These are phyloP conservation scores for Stichopus horrens DNA, from an alignment of 53 echinoderm and acorn worm genomes.

Conservation along the genomic window DNA sequence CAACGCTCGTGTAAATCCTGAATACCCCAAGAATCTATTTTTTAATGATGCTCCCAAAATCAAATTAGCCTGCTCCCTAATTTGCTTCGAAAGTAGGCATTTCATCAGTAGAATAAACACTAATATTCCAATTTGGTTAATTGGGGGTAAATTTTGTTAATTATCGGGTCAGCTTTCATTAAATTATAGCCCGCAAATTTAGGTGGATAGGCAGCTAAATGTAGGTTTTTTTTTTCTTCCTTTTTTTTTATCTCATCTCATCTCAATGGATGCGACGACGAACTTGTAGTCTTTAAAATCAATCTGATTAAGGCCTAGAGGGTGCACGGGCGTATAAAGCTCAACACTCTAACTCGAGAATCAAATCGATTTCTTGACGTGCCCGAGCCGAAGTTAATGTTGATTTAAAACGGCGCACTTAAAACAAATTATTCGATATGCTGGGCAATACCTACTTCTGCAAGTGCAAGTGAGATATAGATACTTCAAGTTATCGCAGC, in stretches of 20 bases:
- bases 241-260: neutral
- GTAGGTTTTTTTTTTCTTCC: slow-evolving; percentile 21
- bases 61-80: slow-evolving; percentile 44
- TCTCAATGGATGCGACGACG: slow-evolving; percentile 12
- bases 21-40: neutral
- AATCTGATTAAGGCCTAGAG: slow-evolving; percentile 36
- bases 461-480: neutral
- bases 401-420: slow-evolving; percentile 42
- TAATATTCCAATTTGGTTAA: slow-evolving; percentile 56
- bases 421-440: slow-evolving; percentile 49
- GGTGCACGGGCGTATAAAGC: slow-evolving; percentile 36
- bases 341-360: slow-evolving; percentile 39
- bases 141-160: slow-evolving; percentile 53
- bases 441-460: slow-evolving; percentile 2
- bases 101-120: slow-evolving; percentile 53
- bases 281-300: slow-evolving; percentile 23
- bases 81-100: slow-evolving; percentile 39
- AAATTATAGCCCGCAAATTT: slow-evolving; percentile 47
- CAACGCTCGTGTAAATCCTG: neutral
- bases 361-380: slow-evolving; percentile 29
- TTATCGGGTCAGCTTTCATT: slow-evolving; percentile 53
- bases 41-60: slow-evolving; percentile 42
- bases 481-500: neutral
- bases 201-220: slow-evolving; percentile 39
- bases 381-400: slow-evolving; percentile 43